Evolutionary conservation across 2,888 invertebrate genomes (phyloP), one percentile per base, ranked within the genome.

Genomic region (Sceliomorpha sp.): DNA sequence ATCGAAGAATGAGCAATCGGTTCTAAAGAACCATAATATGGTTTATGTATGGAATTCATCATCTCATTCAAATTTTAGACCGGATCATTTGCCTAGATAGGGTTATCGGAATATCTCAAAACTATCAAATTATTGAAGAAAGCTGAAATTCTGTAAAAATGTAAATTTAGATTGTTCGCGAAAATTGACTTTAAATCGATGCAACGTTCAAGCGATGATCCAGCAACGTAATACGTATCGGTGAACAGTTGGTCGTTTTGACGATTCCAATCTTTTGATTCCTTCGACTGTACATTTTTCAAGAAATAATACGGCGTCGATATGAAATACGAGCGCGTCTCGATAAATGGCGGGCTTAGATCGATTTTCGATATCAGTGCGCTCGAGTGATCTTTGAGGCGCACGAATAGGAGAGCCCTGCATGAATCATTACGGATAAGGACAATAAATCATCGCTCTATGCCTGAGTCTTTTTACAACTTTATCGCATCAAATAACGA

Each of bases 301-400:
- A 51, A 55, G 62, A 58, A 69, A 69, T 69, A 69, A 69, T 69
- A 62, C 62, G 51, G 37, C 64, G 70, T 27, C 60, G 66, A 66
- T 70, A 70, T 70, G 70, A 70, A 70, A 70, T 70, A 70, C 64
- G 70, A 70, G 64, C 63, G 44, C 51, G 62, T 53, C 63, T 63
- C 69, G 69, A 69, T 69, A 69, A 69, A 69, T 69, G 70, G 64
- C 66, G 56, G 47, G 66, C 70, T 70, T 70, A 70, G 70, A 70
- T 70, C 70, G 70, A 70, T 70, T 70, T 70, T 66, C 70, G 66
- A 66, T 66, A 70, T 70, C 66, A 56, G 70, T 45, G 55, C 70
- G 70, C 70, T 70, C 70, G 70, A 70, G 70, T 70, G 70, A 70
- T 70, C 70, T 62, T 47, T 70, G 60, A 70, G 70, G 63, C 59